Base-by-base conservation (phyloP, 1,140 invertebrate species). In the Trichonephila inaurata region DNA sequence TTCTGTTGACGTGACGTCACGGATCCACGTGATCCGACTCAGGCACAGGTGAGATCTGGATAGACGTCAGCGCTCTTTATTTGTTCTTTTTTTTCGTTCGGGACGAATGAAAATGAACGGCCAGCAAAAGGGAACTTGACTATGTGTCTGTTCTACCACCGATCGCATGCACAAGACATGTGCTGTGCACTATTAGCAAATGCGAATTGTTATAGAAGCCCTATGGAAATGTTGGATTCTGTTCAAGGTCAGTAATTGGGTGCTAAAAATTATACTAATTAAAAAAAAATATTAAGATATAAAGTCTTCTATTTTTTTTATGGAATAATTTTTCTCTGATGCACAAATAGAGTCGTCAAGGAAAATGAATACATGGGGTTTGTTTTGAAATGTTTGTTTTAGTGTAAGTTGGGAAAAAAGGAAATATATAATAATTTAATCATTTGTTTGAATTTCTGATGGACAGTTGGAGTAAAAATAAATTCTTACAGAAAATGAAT, bases 201-300 rank as follows among this genome's bases (percentile, higher is more conserved):
- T 91, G 89, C 89, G 89, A 91, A 61, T 91, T 81, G 44, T 91
- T 40, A 82, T 91, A 77, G 44, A 19, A 24, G 60, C 89, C 12
- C 16, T 91, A 5, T 51, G n/a, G 28, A 91, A 91, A 91, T 91
- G 89, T 40, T 91, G 89, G 89, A 91, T 91, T 91, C 69, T 91
- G 19, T 91, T 19, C 89, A 91, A 91, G 89, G 89, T 91, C 19
- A 62, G 89, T 91, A 2, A n/a, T 18, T 19, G 28, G 16, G n/a
- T 40, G 40, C 60, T 61, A 6, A 4, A 28, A 61, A 58, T 60
- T 28, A 16, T 18, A 19, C 21, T 58, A n/a, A 81, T 44, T 82
- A 44, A 82, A 16, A 33, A 12, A n/a, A 33, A 12, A n/a, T 7
- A 18, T 51, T 5, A 3, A 33, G 3, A 33, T 1, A 33, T 33